phyloP scores from a whole-genome alignment of 2,888 invertebrate genomes.

The Lasioglossum figueresi region DNA sequence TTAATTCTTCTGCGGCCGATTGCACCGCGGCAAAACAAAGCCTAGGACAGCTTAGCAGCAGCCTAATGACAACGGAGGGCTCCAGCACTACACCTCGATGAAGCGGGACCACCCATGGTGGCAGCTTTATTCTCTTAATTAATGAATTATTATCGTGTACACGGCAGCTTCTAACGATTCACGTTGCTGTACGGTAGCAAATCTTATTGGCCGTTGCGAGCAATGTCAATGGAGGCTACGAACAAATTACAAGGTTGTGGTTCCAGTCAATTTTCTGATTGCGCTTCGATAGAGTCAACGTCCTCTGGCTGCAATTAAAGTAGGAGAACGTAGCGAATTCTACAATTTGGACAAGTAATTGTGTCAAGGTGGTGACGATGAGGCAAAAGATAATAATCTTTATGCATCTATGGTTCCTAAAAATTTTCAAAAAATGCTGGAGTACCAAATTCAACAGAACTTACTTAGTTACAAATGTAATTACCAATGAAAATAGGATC shows the following conservation, averaged over 20 bases:
- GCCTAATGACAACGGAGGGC: slow-evolving; percentile 26
- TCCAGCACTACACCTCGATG: slow-evolving; percentile 20
- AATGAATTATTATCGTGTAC: slow-evolving; percentile 46
- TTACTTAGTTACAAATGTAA: too few relatives aligned
- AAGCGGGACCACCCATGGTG: slow-evolving; percentile 58
- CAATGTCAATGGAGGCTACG: neutral
- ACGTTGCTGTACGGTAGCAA: neutral
- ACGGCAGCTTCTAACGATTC: neutral
- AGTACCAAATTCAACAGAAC: too few relatives aligned
- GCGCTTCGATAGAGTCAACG: neutral
- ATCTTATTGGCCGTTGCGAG: neutral
- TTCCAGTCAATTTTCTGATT: neutral
- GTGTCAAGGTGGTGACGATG: too few relatives aligned
- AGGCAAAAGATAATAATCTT: neutral
- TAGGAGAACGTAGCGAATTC: neutral
- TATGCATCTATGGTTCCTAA: too few relatives aligned
- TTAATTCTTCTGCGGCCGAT: slow-evolving; percentile 28
- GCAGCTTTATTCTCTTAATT: slow-evolving; percentile 56
- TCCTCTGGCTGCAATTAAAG: neutral
- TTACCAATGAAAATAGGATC: too few relatives aligned
- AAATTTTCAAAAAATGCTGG: too few relatives aligned
- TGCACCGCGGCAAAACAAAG: slow-evolving; percentile 9
- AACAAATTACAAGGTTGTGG: neutral
- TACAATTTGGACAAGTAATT: neutral
- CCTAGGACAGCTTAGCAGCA: neutral